Percentiles rank a stretch among this genome's conserved stretches.
Evolutionary conservation across 2,797 vertebrate genomes (phyloP).

Genomic region (Coregonus suidteri): DNA sequence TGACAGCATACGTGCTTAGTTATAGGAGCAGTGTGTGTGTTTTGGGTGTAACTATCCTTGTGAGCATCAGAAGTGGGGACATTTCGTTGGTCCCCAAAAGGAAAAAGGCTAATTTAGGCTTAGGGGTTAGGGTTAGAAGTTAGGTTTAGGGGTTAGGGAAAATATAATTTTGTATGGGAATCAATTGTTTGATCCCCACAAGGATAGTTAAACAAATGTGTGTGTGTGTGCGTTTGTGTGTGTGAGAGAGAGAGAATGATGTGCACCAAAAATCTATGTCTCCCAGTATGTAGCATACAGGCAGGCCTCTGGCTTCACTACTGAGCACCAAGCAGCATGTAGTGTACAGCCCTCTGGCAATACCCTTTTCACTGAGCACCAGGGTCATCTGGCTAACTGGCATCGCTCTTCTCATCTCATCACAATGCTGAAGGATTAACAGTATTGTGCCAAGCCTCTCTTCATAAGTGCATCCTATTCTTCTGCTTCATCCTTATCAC

Average conservation of each 20-base stretch:
- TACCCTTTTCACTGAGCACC: conserved; percentile 65
- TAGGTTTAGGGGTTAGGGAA: no score
- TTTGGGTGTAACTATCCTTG: no score
- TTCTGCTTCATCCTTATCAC: neutral
- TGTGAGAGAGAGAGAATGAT: neutral
- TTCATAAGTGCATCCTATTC: neutral
- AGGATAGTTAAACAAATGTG: no score
- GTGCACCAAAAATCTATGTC: conserved; percentile 58
- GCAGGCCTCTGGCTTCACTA: conserved; percentile 60
- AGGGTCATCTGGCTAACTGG: conserved; percentile 69
- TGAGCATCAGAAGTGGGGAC: no score
- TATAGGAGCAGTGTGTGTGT: no score
- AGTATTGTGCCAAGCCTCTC: neutral
- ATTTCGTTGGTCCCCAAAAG: no score
- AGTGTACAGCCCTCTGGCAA: conserved; percentile 59
- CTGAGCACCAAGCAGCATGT: conserved; percentile 66
- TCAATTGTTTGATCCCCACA: no score
- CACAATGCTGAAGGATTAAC: conserved; percentile 51
- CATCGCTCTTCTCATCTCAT: conserved; percentile 62
- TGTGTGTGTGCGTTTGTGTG: no score
- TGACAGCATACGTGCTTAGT: no score
- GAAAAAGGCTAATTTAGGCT: no score
- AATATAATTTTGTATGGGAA: no score
- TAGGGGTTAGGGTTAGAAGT: no score
- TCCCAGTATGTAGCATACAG: conserved; percentile 61